Percentiles rank a stretch among this genome's conserved stretches.
These are phyloP conservation scores for Gymnocypris eckloni DNA, from an alignment of 2,797 vertebrate genomes.

Conservation along the genomic window DNA sequence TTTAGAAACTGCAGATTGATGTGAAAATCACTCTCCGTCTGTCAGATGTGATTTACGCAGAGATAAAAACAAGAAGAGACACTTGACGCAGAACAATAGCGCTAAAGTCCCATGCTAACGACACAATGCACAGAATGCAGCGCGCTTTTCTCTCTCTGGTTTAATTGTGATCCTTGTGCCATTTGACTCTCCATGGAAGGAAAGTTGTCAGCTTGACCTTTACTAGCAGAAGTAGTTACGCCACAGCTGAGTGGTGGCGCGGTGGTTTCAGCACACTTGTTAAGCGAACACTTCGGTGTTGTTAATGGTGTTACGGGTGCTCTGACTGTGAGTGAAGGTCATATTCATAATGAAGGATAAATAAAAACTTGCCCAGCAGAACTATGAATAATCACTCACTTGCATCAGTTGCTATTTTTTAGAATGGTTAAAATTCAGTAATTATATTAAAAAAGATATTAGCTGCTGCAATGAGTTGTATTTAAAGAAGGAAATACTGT, in stretches of 20 bases:
- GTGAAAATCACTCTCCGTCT: background rate
- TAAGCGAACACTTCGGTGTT: background rate
- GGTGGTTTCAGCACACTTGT: background rate
- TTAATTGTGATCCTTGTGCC: conserved; percentile 1
- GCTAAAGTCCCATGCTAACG: background rate
- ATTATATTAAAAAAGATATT: background rate
- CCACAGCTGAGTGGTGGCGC: background rate
- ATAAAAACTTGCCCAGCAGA: background rate
- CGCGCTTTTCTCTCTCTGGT: background rate
- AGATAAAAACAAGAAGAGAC: conserved; percentile 8
- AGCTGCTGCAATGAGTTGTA: background rate
- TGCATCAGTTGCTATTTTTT: background rate
- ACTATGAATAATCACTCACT: background rate
- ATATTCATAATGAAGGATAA: conserved; percentile 24
- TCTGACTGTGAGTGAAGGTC: conserved; percentile 4
- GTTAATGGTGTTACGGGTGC: background rate
- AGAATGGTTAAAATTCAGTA: background rate
- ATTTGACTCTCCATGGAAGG: conserved; percentile 8
- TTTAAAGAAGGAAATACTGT: background rate
- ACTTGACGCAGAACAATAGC: background rate
- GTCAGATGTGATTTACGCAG: background rate
- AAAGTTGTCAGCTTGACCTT: conserved; percentile 26
- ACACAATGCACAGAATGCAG: background rate
- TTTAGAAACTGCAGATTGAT: conserved; percentile 7
- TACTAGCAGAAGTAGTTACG: background rate